Percentiles rank a stretch among this genome's conserved stretches.
phyloP scores from a whole-genome alignment of 2,113 vertebrate species.

The Ptilonorhynchus violaceus region DNA sequence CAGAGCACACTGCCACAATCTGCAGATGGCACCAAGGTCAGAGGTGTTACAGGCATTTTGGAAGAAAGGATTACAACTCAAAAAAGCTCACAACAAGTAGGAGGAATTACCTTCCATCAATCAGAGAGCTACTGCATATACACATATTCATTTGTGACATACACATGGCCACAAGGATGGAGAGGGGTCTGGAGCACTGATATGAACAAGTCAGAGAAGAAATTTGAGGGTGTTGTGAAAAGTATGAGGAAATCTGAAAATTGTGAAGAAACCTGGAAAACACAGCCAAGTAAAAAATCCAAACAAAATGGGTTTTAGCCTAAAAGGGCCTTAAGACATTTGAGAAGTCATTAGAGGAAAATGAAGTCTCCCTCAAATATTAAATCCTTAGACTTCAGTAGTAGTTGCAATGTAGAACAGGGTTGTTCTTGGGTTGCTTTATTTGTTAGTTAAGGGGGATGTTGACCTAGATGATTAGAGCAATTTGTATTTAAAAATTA shows the following conservation, averaged over 20 bases:
- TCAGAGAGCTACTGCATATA: neutral
- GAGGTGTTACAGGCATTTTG: neutral
- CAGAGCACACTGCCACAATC: neutral
- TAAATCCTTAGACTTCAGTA: neutral
- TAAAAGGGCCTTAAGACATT: neutral
- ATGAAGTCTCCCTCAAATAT: neutral
- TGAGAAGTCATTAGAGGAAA: neutral
- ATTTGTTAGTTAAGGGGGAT: neutral
- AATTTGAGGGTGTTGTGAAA: neutral
- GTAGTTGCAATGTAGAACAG: neutral
- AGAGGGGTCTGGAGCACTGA: neutral
- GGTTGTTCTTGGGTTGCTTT: neutral
- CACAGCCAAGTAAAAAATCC: neutral
- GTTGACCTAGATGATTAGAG: neutral
- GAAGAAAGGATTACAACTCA: neutral
- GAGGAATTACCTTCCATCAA: neutral
- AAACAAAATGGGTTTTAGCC: neutral
- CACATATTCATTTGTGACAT: rapidly evolving
- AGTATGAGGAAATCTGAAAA: neutral
- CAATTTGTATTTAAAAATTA: neutral
- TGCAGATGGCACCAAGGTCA: neutral
- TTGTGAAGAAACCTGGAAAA: neutral
- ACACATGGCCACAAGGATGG: neutral
- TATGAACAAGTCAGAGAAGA: neutral
- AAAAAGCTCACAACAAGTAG: neutral